These are phyloP conservation scores for Leucoma salicis DNA, from an alignment of 2,888 invertebrate genomes.

Conservation along the genomic window DNA sequence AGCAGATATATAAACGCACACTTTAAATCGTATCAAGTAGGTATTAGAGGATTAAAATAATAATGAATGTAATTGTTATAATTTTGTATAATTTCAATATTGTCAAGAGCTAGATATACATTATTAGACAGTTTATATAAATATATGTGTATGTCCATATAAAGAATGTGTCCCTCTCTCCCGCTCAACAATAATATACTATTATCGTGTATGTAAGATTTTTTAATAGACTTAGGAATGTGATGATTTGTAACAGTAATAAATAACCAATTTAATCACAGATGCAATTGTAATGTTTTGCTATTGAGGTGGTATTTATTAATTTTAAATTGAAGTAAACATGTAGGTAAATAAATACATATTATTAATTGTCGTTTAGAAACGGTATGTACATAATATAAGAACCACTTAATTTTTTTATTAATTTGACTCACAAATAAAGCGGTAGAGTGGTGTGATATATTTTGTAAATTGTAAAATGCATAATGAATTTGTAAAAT, in stretches of 20 bases:
- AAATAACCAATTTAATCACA: neutral
- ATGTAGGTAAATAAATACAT: neutral
- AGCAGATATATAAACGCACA: too few relatives aligned
- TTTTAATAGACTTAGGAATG: neutral
- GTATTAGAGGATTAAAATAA: too few relatives aligned
- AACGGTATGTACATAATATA: too few relatives aligned
- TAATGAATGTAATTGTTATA: neutral
- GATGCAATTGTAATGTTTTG: constrained; percentile 6
- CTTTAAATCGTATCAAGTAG: too few relatives aligned
- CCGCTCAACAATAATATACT: neutral
- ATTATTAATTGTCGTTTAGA: too few relatives aligned
- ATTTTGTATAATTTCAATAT: neutral
- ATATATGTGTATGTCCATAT: neutral
- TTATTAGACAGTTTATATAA: too few relatives aligned
- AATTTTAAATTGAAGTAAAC: neutral
- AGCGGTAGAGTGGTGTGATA: constrained; percentile 9
- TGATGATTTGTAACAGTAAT: neutral
- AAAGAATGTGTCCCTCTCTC: constrained; percentile 15
- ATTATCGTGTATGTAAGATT: neutral
- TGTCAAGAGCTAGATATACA: neutral
- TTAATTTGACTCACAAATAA: constrained; percentile 5
- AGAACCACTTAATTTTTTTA: too few relatives aligned
- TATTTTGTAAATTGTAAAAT: too few relatives aligned
- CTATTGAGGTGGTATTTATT: neutral
- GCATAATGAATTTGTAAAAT: too few relatives aligned